Percentiles rank a stretch among this genome's conserved stretches.
phyloP scores from a whole-genome alignment of 2,113 vertebrate species.

The Dasyurus viverrinus region DNA sequence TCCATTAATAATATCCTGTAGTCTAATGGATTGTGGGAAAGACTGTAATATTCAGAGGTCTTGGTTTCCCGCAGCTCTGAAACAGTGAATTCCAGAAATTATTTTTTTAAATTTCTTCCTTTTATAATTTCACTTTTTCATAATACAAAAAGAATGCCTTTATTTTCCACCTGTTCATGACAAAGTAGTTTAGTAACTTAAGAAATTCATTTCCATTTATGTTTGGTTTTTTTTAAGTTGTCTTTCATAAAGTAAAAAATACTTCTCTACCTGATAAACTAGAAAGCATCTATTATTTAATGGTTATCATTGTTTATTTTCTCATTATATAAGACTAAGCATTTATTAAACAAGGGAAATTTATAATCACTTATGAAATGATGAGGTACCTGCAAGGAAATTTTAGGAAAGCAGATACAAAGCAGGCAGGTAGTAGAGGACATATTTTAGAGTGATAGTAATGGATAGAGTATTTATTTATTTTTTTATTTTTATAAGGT shows the following conservation, averaged over 20 bases:
- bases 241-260: slow-evolving; percentile 25
- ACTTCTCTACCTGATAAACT: slow-evolving; percentile 38
- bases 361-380: not conserved
- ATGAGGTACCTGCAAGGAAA: not conserved
- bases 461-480: not conserved
- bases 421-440: not conserved
- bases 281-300: slow-evolving; percentile 60
- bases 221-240: slow-evolving; percentile 35
- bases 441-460: not conserved
- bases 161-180: not conserved
- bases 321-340: not conserved
- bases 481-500: too few relatives aligned
- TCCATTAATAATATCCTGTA: slow-evolving; percentile 98
- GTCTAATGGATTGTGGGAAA: slow-evolving; percentile 93
- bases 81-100: slow-evolving; percentile 67
- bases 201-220: not conserved
- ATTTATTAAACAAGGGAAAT: not conserved
- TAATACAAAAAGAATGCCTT: slow-evolving; percentile 26
- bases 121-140: slow-evolving; percentile 10
- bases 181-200: not conserved
- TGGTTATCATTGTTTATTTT: slow-evolving; percentile 65
- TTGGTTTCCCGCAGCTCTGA: slow-evolving; percentile 92
- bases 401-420: not conserved
- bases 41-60: slow-evolving; percentile 91
- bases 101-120: not conserved